Conservation (phyloP, 2,797 vertebrate genomes). For the Argentina silus region DNA sequence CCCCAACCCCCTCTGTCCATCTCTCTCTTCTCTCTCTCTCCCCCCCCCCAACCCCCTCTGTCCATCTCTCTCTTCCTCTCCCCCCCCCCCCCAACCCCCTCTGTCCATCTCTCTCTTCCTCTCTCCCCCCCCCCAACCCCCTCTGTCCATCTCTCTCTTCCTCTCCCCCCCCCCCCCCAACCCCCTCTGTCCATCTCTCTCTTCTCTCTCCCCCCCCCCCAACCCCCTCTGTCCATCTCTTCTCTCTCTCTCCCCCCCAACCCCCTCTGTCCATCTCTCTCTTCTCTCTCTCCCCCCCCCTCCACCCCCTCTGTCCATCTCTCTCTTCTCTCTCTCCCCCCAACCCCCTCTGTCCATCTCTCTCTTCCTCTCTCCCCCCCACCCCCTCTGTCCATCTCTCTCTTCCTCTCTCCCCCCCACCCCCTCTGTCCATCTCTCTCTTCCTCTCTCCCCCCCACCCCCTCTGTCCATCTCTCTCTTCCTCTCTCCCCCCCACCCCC, state of each 20-base stretch:
- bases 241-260: too few species aligned
- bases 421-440: too few species aligned
- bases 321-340: too few species aligned
- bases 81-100: constrained; percentile 20
- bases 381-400: too few species aligned
- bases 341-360: not conserved
- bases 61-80: constrained; percentile 29
- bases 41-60: too few species aligned
- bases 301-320: not conserved
- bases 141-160: constrained; percentile 29
- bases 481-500: constrained; percentile 9
- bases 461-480: not conserved
- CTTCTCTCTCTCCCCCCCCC: not conserved
- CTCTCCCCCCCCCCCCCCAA: constrained; percentile 24
- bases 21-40: not conserved
- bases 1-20: not conserved
- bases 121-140: constrained; percentile 26
- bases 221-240: not conserved
- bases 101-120: constrained; percentile 24
- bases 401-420: not conserved
- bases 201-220: constrained; percentile 23
- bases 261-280: not conserved
- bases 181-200: too few species aligned
- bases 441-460: too few species aligned
- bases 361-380: not conserved